Base-by-base conservation (phyloP, 2,797 vertebrate genomes). In the Gymnocypris eckloni region DNA sequence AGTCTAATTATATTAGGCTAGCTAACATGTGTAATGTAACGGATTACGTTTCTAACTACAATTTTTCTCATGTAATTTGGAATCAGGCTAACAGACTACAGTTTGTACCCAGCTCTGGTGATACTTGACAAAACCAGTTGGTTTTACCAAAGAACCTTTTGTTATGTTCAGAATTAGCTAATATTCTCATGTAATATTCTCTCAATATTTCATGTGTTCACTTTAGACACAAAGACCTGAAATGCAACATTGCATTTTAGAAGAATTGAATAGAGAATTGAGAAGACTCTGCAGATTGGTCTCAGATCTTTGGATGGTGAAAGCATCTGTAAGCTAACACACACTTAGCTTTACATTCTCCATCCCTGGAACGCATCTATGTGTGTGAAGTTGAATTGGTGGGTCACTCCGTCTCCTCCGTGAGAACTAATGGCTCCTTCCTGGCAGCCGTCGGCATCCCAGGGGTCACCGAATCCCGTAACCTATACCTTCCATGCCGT, bases 361-460 rank as follows among this genome's bases (percentile, higher is more conserved):
- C 16, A 12, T 67, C 2, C 8, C 7, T 50, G 5, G 25, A 83
- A 25, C 1, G 6, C 20, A 2, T 28, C 1, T 12, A 7, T 39
- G 2, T 67, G 25, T 76, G 56, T 50, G 28, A 43, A 71, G 22
- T 25, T 10, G 33, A 69, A 39, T 69, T 39, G 39, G 66, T 69
- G 37, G 82, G 73, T 54, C 61, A 84, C 73, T 69, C 61, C 15
- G 8, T 69, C 73, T 84, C 28, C 48, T 41, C 37, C 4, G 16
- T 15, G 48, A 71, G 37, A 28, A 50, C 64, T 71, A 70, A 85
- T 59, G 39, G 66, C 50, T 61, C 28, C n/a, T 71, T 64, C 9
- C 25, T 79, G 82, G 86, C 82, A 87, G 56, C 67, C 61, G 3
- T 54, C 12, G 22, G 76, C 69, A 81, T 76, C 77, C 69, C 48